A percentile compares a stretch with the other conserved stretches of the same genome.
Conservation (phyloP, 2,797 vertebrate species). For the Craterocephalus amniculus region DNA sequence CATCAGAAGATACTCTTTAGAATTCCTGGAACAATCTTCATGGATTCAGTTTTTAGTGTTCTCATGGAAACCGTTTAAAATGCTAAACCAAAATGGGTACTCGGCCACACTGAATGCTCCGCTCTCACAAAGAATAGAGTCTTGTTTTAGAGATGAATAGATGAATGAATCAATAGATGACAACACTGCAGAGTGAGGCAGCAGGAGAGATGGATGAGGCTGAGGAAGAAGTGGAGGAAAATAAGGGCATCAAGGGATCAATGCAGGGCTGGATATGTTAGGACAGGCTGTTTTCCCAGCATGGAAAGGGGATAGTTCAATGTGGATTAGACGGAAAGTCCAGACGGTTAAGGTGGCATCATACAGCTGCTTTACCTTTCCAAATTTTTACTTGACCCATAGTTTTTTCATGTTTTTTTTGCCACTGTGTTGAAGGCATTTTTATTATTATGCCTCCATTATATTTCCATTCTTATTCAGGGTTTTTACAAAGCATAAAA, state of each 20-base stretch:
- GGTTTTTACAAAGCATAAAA: neutral
- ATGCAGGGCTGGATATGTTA: constrained; percentile 1
- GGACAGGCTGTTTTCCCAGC: constrained; percentile 5
- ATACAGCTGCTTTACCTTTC: constrained; percentile 5
- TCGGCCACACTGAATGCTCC: constrained; percentile 9
- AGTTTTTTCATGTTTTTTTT: neutral
- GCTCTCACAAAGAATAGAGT: constrained; percentile 7
- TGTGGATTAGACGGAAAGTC: constrained; percentile 5
- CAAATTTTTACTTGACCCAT: neutral
- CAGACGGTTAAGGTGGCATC: neutral
- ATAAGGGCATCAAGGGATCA: neutral
- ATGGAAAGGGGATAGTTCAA: neutral
- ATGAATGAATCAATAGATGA: constrained; percentile 22
- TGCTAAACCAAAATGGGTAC: constrained; percentile 30
- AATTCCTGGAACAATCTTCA: constrained; percentile 22
- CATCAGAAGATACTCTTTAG: too few species aligned
- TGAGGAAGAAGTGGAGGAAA: constrained; percentile 2
- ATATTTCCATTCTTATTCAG: neutral
- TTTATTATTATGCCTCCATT: neutral
- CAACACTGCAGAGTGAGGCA: neutral
- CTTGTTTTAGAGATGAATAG: constrained; percentile 29
- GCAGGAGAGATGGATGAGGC: constrained; percentile 19
- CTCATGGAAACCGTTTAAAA: constrained; percentile 63
- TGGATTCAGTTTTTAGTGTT: constrained; percentile 30
- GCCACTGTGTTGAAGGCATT: neutral